Evolutionary conservation across 2,888 invertebrate genomes (phyloP), one percentile per base, ranked within the genome.

Genomic region (Lucinisca nassula): DNA sequence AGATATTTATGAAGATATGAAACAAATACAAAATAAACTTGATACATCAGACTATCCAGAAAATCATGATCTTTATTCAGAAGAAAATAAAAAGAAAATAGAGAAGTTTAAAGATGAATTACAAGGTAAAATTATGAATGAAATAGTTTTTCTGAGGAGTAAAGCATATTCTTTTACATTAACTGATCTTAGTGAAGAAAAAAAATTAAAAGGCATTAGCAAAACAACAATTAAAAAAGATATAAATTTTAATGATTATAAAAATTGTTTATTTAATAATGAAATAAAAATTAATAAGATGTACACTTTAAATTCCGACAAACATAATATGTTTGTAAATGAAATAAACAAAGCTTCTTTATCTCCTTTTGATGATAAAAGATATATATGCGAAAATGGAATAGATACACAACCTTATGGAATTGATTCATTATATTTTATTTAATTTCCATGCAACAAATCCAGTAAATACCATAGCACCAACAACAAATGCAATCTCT

Each of bases 21-120:
- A 84, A 82, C 14, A 67, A 74, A 75, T 79, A 74, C 27, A 58
- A 76, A 49, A 84, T 87, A 17, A 82, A 35, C 40, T 81, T 38
- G 87, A 84, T 79, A 87, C 81, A 30, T 77, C 49, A 32, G 70
- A 84, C 76, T 84, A 81, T 82, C 80, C 83, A 49, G 72, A 87
- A 80, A 37, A 87, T 49, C 80, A 87, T 73, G 40, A n/a, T 27
- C 30, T 82, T 72, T 67, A 82, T 74, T 82, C 78, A 32, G 37
- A 27, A 37, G 67, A 73, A 85, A 85, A 78, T 84, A 79, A 84
- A 84, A 81, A 81, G 61, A 40, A 21, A n/a, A n/a, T n/a, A 35
- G 79, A 77, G 45, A 83, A 82, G 49, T 88, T 83, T 80, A 85
- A 88, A 85, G 82, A 84, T 74, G 79, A 88, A 55, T 45, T 86